Evolutionary conservation across 2,113 vertebrate genomes (phyloP).

Genomic region (Ammodytes marinus): DNA sequence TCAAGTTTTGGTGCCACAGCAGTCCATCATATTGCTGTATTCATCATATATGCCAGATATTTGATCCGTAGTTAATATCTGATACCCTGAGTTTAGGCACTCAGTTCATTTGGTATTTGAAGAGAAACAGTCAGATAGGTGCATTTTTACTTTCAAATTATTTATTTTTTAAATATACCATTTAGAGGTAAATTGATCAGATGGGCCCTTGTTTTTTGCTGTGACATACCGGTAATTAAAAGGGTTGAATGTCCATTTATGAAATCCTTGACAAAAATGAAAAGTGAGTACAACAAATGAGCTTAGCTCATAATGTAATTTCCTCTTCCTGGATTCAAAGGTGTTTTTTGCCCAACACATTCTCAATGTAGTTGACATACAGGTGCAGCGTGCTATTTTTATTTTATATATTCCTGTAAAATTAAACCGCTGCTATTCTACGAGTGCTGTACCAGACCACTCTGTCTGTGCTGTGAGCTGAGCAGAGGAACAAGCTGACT

Average conservation of each 20-base stretch:
- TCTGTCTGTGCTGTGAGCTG: constrained; percentile 14
- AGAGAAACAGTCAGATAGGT: not conserved
- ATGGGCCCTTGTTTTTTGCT: no score
- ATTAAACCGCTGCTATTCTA: constrained; percentile 4
- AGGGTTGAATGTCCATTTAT: no score
- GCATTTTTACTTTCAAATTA: no score
- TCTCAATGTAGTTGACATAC: not conserved
- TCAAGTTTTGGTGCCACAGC: not conserved
- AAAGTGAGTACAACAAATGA: no score
- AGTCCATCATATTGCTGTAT: not conserved
- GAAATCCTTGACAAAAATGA: no score
- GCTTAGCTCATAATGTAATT: no score
- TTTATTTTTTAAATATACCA: no score
- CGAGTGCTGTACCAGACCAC: not conserved
- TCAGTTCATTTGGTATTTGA: not conserved
- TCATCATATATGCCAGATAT: not conserved
- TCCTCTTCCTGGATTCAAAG: not conserved
- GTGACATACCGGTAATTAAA: no score
- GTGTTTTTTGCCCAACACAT: not conserved
- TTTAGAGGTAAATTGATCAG: no score
- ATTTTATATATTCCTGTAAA: constrained; percentile 27
- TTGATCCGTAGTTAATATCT: not conserved
- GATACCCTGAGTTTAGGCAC: not conserved
- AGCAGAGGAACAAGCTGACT: constrained; percentile 16
- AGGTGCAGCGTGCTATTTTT: constrained; percentile 39